Base-by-base conservation (phyloP, 1,140 invertebrate genomes). In the Nephila pilipes region DNA sequence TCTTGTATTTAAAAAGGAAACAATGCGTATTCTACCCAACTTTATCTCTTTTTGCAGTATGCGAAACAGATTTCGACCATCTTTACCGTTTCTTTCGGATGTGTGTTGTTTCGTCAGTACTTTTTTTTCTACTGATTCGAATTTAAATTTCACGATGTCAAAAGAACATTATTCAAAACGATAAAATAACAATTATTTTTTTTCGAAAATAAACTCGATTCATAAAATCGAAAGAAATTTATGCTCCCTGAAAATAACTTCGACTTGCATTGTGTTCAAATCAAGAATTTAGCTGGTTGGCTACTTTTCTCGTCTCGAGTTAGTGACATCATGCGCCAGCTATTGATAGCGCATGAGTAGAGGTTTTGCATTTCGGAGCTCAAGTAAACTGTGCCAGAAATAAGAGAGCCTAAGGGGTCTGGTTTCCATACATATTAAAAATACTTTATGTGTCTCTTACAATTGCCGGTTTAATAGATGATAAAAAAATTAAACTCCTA, bases 271-370 rank as follows among this genome's bases (percentile, higher is more conserved):
- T 80, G n/a, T 14, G 25, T 55, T 79, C 32, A 90, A 79, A 69
- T 80, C 22, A 29, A 83, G 46, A 54, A 83, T 46, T 87, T 65
- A 87, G 91, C 60, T 87, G 85, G 91, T 93, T 87, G 83, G 81
- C n/a, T 80, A 63, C 25, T 87, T 87, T 85, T 79, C 46, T 83
- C n/a, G 65, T 57, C 57, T 57, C 57, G 80, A 79, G 46, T 93
- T 87, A 79, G 91, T 93, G 91, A 93, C 91, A 93, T 93, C 91
- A 93, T 93, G 91, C 91, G 91, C 81, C 91, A 93, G 91, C 91
- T 93, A 93, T 93, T 93, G 91, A 93, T 93, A 93, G 91, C 91
- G 91, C 91, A 93, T 87, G 91, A 87, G 91, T 93, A 93, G 91
- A 93, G 81, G 91, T 93, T 92, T 93, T 63, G 58, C 91, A 87